Percentiles rank a stretch among this genome's conserved stretches.
Evolutionary conservation across 2,113 vertebrate genomes (phyloP).

Genomic region (Circaetus cinerascens): DNA sequence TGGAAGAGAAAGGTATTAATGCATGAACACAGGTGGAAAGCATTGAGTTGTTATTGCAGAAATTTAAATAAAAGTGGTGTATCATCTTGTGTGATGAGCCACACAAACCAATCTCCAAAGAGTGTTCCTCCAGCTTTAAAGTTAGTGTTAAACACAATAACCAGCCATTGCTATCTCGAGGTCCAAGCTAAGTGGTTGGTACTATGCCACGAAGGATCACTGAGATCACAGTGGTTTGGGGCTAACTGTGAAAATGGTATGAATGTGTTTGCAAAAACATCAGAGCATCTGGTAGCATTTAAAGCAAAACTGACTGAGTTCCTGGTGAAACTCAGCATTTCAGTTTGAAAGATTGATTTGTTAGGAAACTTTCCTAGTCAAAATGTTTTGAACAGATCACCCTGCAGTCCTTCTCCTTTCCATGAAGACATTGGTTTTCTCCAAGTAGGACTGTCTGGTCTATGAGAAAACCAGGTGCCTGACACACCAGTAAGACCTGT

Average conservation of each 20-base stretch:
- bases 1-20: background rate
- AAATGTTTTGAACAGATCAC: background rate
- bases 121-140: background rate
- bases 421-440: background rate
- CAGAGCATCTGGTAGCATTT: background rate
- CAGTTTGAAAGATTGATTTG: background rate
- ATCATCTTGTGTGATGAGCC: background rate
- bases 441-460: background rate
- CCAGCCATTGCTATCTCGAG: background rate
- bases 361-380: background rate
- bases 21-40: background rate
- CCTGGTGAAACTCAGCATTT: background rate
- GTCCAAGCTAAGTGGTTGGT: background rate
- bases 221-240: background rate
- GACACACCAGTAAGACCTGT: background rate
- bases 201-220: accelerated
- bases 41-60: background rate
- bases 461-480: background rate
- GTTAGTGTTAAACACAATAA: background rate
- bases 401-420: background rate
- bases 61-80: background rate
- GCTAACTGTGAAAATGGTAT: background rate
- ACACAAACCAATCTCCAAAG: background rate
- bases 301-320: background rate
- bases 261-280: accelerated